Conservation (phyloP, 2,113 vertebrate species). For the Cyanocitta stelleri region DNA sequence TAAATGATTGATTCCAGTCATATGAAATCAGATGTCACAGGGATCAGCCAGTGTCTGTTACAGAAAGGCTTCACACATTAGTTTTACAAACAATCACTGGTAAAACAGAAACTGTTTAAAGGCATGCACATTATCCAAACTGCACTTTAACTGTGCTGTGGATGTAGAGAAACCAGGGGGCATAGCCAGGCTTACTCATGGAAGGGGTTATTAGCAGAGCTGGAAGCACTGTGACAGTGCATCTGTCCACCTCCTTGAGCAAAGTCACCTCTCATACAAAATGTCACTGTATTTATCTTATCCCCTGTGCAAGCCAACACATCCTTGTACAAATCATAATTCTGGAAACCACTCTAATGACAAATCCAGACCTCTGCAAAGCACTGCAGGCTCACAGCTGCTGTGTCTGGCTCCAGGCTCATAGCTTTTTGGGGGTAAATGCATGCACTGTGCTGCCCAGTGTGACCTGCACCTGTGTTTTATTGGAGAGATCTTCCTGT, state of each 20-base stretch:
- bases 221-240: background rate
- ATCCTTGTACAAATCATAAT: background rate
- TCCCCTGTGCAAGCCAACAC: background rate
- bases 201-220: background rate
- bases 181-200: accelerated
- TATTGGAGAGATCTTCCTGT: background rate
- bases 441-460: background rate
- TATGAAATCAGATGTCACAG: background rate
- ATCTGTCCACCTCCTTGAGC: background rate
- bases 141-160: background rate
- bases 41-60: background rate
- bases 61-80: background rate
- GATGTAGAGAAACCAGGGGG: background rate
- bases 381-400: background rate
- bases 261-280: background rate
- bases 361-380: background rate
- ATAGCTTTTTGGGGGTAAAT: background rate
- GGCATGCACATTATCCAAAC: background rate
- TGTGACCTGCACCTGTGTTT: background rate
- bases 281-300: background rate
- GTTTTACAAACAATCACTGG: background rate
- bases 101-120: background rate
- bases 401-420: background rate
- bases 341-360: background rate
- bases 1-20: background rate